These are phyloP conservation scores for Zaprionus capensis DNA, from an alignment of 1,140 invertebrate species.

Conservation along the genomic window DNA sequence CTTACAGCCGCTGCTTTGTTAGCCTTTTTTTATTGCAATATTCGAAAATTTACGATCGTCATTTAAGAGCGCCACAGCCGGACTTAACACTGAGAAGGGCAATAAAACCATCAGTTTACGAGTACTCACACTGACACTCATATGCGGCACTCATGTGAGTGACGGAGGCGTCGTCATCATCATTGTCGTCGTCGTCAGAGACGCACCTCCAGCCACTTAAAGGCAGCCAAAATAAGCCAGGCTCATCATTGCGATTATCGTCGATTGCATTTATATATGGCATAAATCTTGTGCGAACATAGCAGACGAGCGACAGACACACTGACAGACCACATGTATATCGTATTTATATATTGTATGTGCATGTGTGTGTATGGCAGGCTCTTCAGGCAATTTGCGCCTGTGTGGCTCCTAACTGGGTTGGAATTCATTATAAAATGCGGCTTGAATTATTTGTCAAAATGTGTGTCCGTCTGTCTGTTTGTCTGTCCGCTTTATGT, in stretches of 20 bases:
- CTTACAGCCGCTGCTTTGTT: background rate
- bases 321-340: background rate
- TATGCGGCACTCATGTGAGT: conserved; percentile 37
- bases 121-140: conserved; percentile 9
- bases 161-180: conserved; percentile 26
- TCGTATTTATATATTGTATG: background rate
- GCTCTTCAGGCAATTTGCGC: conserved; percentile 11
- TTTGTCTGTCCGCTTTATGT: conserved; percentile 32
- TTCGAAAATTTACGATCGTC: conserved; percentile 59
- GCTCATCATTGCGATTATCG: conserved; percentile 71
- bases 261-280: conserved; percentile 46
- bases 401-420: conserved; percentile 4
- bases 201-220: conserved; percentile 59
- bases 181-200: background rate
- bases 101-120: conserved; percentile 74
- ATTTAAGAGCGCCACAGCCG: conserved; percentile 50
- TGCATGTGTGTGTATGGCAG: background rate
- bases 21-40: conserved; percentile 23
- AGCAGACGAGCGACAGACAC: conserved; percentile 11
- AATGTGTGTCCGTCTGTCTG: conserved; percentile 40
- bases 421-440: conserved; percentile 75
- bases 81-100: conserved; percentile 30
- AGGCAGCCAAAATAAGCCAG: conserved; percentile 69
- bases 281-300: conserved; percentile 58
- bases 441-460: conserved; percentile 78